Evolutionary conservation across 2,113 vertebrate genomes (phyloP).

Genomic region (Centropus unirufus): DNA sequence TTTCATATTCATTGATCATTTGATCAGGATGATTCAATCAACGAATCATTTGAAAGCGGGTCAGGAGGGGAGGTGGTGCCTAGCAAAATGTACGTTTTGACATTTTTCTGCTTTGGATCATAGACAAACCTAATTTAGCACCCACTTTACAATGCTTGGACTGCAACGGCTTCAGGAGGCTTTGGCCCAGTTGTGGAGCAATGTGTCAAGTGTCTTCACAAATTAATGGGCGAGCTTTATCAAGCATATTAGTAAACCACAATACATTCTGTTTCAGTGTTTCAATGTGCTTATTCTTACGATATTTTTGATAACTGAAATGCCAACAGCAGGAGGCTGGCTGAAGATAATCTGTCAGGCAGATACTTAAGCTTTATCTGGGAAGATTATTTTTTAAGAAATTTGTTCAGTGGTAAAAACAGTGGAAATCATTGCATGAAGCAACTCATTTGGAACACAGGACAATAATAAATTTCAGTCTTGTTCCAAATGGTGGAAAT

Average conservation of each 20-base stretch:
- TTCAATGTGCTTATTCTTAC: background rate
- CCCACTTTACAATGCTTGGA: background rate
- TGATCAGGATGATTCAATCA: background rate
- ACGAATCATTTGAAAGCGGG: rapidly evolving
- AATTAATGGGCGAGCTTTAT: background rate
- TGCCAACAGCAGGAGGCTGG: background rate
- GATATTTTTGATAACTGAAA: background rate
- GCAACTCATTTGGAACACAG: background rate
- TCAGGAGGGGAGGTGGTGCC: background rate
- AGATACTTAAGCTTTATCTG: background rate
- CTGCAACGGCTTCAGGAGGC: background rate
- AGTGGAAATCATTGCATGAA: background rate
- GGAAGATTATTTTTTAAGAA: slow-evolving; percentile 14
- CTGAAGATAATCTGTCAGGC: background rate
- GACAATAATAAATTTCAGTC: background rate
- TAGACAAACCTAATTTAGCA: background rate
- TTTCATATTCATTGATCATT: background rate
- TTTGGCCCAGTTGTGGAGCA: background rate
- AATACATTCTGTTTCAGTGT: background rate
- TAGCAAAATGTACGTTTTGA: background rate
- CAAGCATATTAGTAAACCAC: background rate
- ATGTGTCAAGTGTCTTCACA: background rate
- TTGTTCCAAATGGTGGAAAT: background rate
- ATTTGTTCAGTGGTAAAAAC: background rate
- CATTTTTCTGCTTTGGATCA: background rate